phyloP scores from a whole-genome alignment of 2,888 invertebrate genomes.

The Agrochola lychnidis region DNA sequence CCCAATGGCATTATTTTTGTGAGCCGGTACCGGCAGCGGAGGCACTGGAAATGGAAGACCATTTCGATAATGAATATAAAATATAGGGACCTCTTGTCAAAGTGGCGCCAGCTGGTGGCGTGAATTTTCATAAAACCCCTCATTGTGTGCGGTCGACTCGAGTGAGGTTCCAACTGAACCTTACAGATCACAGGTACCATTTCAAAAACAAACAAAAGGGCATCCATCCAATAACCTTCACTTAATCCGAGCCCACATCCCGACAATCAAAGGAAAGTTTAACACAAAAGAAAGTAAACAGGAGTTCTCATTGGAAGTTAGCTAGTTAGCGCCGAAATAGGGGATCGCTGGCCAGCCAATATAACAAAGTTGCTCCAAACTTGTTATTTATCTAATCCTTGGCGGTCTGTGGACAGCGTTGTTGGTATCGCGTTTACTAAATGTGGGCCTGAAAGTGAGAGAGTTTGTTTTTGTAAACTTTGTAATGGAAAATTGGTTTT shows the following conservation, averaged over 20 bases:
- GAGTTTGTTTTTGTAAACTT: constrained; percentile 41
- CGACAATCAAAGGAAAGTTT: constrained; percentile 75
- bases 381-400: constrained; percentile 81
- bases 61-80: too few species aligned
- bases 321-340: constrained; percentile 79
- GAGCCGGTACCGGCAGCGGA: too few species aligned
- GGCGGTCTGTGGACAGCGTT: constrained; percentile 53
- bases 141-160: too few species aligned
- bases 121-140: too few species aligned
- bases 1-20: too few species aligned
- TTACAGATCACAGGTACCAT: constrained; percentile 16
- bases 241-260: constrained; percentile 63
- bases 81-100: too few species aligned
- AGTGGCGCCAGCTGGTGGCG: too few species aligned
- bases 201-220: constrained; percentile 50
- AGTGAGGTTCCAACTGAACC: neutral
- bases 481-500: constrained; percentile 28
- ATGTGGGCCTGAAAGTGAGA: constrained; percentile 16
- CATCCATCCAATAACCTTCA: constrained; percentile 59
- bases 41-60: too few species aligned
- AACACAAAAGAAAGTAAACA: constrained; percentile 83
- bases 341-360: constrained; percentile 75
- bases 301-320: constrained; percentile 75
- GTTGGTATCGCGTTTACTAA: constrained; percentile 51
- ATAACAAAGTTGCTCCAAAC: constrained; percentile 75